Percentiles rank a stretch among this genome's conserved stretches.
Evolutionary conservation across 2,888 invertebrate species (phyloP).

Genomic region (Physocephala rufipes): DNA sequence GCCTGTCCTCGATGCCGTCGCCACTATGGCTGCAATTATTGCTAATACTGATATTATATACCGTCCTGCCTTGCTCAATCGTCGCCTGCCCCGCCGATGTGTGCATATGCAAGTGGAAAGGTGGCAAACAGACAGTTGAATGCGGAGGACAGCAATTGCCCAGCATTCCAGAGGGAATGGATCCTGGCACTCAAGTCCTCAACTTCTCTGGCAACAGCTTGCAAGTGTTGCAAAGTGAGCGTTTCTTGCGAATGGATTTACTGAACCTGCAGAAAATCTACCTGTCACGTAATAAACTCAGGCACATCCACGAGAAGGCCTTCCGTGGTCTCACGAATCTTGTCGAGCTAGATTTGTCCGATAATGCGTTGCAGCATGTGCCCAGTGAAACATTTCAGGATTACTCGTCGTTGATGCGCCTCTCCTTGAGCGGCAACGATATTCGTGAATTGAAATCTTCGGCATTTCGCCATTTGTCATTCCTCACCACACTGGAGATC

Average conservation of each 20-base stretch:
- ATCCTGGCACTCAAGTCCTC: constrained; percentile 89
- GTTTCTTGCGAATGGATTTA: constrained; percentile 82
- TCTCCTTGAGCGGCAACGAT: constrained; percentile 83
- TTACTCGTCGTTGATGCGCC: constrained; percentile 83
- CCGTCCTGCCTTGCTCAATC: not conserved
- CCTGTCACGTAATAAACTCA: constrained; percentile 80
- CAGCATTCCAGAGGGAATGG: constrained; percentile 85
- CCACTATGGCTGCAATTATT: constrained; percentile 7
- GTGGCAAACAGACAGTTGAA: constrained; percentile 92
- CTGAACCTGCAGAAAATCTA: constrained; percentile 89
- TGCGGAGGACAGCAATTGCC: constrained; percentile 85
- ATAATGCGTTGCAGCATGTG: constrained; percentile 80
- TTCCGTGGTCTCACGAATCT: constrained; percentile 87
- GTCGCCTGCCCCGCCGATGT: constrained; percentile 74
- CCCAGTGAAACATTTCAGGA: constrained; percentile 83
- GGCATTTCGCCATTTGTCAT: constrained; percentile 78
- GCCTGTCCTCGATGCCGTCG: not conserved
- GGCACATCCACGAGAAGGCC: constrained; percentile 80
- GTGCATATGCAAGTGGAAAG: constrained; percentile 92
- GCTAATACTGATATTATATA: constrained; percentile 7
- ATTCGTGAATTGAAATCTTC: constrained; percentile 76
- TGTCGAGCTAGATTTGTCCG: constrained; percentile 87
- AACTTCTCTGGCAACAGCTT: constrained; percentile 90
- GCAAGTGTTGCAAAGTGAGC: constrained; percentile 82
- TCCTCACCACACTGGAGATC: constrained; percentile 82